Conservation (phyloP, 2,888 invertebrate genomes). For the Thera obeliscata region DNA sequence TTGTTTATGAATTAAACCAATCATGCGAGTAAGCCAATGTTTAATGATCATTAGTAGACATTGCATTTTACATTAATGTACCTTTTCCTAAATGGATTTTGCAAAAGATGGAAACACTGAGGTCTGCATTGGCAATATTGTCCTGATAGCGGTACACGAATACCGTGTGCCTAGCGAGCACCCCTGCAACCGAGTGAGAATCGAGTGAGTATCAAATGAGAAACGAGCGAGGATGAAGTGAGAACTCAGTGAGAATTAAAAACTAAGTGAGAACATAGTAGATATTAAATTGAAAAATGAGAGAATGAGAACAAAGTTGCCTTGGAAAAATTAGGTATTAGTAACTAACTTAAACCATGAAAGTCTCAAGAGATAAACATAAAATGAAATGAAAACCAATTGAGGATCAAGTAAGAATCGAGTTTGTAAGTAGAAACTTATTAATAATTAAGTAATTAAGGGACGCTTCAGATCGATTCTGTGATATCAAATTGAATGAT, state of each 20-base stretch:
- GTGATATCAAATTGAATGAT: constrained; percentile 13
- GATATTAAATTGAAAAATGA: no score
- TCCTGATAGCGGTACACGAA: constrained; percentile 82
- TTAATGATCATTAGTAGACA: constrained; percentile 51
- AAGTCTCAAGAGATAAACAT: no score
- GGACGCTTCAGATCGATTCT: constrained; percentile 7
- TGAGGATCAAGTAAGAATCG: background rate
- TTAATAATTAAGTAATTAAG: background rate
- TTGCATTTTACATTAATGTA: constrained; percentile 56
- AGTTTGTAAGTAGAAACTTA: background rate
- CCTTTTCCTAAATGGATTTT: constrained; percentile 85
- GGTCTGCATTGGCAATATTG: constrained; percentile 78
- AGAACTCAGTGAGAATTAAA: constrained; percentile 7
- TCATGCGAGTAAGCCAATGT: constrained; percentile 37
- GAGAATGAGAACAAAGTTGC: no score
- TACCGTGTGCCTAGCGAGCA: constrained; percentile 80
- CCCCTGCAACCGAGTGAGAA: constrained; percentile 74
- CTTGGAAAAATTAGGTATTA: no score
- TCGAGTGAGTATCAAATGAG: constrained; percentile 32
- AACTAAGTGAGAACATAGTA: background rate
- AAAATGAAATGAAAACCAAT: no score
- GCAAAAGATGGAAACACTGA: constrained; percentile 83
- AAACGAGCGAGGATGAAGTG: constrained; percentile 21
- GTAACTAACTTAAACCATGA: no score
- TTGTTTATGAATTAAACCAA: constrained; percentile 28